These are phyloP conservation scores for Suillia variegata DNA, from an alignment of 2,888 invertebrate genomes.

Conservation along the genomic window DNA sequence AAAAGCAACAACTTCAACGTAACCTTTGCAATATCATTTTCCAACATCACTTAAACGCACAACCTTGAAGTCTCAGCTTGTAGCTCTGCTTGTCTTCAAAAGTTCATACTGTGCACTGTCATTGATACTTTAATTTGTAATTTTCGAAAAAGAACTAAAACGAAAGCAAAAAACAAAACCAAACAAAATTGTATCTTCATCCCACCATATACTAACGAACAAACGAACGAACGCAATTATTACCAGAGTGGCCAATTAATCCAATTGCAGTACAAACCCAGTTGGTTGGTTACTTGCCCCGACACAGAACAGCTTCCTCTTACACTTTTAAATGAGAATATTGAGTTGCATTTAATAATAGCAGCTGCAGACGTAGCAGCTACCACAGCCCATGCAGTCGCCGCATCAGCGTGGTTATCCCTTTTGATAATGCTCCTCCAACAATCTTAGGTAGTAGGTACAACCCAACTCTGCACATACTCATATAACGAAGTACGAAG, in stretches of 20 bases:
- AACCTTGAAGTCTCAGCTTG: no score
- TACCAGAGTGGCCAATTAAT: slow-evolving; percentile 19
- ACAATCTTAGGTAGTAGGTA: background rate
- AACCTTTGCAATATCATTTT: no score
- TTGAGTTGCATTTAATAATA: background rate
- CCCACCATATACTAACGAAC: no score
- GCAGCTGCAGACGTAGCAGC: no score
- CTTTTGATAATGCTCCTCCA: background rate
- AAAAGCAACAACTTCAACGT: no score
- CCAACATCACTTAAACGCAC: no score
- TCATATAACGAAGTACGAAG: slow-evolving; percentile 16
- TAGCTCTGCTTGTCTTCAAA: no score
- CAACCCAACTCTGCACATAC: background rate
- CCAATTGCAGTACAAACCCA: slow-evolving; percentile 12
- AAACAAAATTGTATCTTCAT: no score
- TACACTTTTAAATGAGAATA: background rate
- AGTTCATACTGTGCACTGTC: no score
- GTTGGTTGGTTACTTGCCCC: background rate
- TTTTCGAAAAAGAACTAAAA: no score
- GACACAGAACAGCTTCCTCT: background rate
- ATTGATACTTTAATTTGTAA: no score
- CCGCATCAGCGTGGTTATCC: background rate
- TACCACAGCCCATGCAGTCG: background rate
- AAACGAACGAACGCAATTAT: slow-evolving; percentile 16
- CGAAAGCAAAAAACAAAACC: no score